Base-by-base conservation (phyloP, 2,113 vertebrate species). In the Pelecanus crispus region DNA sequence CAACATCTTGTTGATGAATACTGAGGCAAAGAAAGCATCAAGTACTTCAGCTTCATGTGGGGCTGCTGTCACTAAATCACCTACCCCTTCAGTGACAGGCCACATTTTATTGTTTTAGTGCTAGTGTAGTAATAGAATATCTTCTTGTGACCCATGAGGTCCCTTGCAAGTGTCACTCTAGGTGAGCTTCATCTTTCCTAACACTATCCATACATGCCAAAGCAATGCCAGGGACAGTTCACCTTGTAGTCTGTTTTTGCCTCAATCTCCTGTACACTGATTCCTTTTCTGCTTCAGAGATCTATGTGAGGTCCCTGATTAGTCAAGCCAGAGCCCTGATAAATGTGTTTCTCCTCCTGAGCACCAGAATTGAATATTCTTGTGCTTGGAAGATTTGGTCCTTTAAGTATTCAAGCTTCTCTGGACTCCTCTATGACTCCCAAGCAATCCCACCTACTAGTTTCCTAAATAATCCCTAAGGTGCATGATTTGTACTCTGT, bases 21-120 rank as follows among this genome's bases (percentile, higher is more conserved):
- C 6, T 6, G 38, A 65, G 17, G 15, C 15, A 73, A 68, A 68
- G 32, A 28, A 62, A 6, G 11, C 11, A 47, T 14, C 0, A 0
- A 72, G 45, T 38, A 52, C 49, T 52, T 1, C 0, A 68, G 34
- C 42, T 67, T 56, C 20, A 15, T 8, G 10, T 11, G 16, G 14
- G 59, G 19, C 26, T 58, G 29, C 66, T 90, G 44, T 38, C 49
- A 71, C 24, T 52, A 5, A 55, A 13, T 29, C 34, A 42, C 13
- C 32, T 26, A 5, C 13, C 13, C 17, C 11, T 11, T 61, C 13
- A 59, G 14, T 17, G 44, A 74, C 26, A 28, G 11, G 7, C 5
- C 19, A 15, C 8, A 5, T 68, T 62, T 36, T 40, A 44, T 47
- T 42, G 10, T 24, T 78, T 63, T 26, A 62, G 50, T 47, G 21